Base-by-base conservation (phyloP, 2,888 invertebrate species). In the Cheiracanthium punctorium region DNA sequence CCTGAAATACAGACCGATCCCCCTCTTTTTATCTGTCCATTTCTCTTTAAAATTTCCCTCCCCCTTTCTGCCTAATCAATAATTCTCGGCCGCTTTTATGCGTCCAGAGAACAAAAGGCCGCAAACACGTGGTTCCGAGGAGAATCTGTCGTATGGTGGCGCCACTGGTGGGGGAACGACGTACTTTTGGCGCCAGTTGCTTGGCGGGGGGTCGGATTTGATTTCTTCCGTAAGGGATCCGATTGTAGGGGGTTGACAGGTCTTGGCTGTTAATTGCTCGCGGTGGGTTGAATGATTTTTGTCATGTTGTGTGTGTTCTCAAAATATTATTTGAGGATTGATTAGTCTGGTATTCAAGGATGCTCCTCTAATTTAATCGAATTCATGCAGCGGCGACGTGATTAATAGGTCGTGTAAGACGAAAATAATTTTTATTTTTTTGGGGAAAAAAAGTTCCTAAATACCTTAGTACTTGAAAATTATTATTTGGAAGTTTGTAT, bases 171-270 rank as follows among this genome's bases (percentile, higher is more conserved):
- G 64, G 64, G 24, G 58, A 33, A 24, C 70, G 69, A 32, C 65
- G 43, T 73, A 52, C 80, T 71, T 70, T 75, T 74, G 82, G 82
- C 82, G 82, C 75, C 82, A 76, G 75, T 82, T 71, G 41, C 75
- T 67, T 33, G 43, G 67, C 33, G 32, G 43, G 80, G 82, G 82
- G 75, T 76, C 75, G 30, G 75, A 24, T 71, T 64, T 58, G 70
- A 82, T 82, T 75, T 48, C 82, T 76, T 70, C 75, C 71, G 28
- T 70, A 12, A 41, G 71, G 43, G n/a, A 37, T 70, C 20, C 70
- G 58, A 67, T 32, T 32, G 48, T 17, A 37, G 37, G 70, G 74
- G 76, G 82, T 64, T 82, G 30, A 70, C 70, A 76, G 33, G 17
- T 24, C 37, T 70, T 82, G 82, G 75, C 75, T 41, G 37, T 30